Conservation (phyloP, 2,888 invertebrate genomes). For the Emmelina monodactyla region DNA sequence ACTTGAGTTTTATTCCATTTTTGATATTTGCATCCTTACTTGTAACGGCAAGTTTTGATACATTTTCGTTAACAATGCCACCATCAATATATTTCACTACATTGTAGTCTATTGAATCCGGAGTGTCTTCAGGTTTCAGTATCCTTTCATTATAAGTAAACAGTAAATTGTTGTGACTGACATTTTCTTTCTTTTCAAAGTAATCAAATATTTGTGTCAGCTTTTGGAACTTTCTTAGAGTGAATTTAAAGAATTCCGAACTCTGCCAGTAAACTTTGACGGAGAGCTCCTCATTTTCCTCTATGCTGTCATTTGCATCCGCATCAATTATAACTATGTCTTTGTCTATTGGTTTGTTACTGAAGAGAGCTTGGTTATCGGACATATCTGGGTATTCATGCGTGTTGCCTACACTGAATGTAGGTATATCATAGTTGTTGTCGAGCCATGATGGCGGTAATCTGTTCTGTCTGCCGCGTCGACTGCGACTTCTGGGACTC, state of each 20-base stretch:
- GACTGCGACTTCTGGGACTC: no score
- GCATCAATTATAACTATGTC: constrained; percentile 21
- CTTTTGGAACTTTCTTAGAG: constrained; percentile 43
- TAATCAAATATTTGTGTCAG: constrained; percentile 41
- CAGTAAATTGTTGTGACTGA: constrained; percentile 33
- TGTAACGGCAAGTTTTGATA: constrained; percentile 18
- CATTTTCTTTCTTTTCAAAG: constrained; percentile 35
- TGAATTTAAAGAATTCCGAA: constrained; percentile 40
- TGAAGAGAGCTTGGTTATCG: constrained; percentile 30
- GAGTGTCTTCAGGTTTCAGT: constrained; percentile 42
- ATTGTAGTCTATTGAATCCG: constrained; percentile 41
- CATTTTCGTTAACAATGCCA: constrained; percentile 35
- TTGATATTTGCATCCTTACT: constrained; percentile 8
- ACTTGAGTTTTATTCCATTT: constrained; percentile 40
- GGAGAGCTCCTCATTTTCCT: constrained; percentile 47
- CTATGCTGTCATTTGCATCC: constrained; percentile 22
- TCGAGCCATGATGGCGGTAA: no score
- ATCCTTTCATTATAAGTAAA: constrained; percentile 45
- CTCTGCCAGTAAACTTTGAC: constrained; percentile 57
- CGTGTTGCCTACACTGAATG: constrained; percentile 39
- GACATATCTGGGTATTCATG: constrained; percentile 40
- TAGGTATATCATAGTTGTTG: constrained; percentile 15
- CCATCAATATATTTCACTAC: constrained; percentile 55
- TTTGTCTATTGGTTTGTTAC: constrained; percentile 13
- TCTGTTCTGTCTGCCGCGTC: not conserved